Evolutionary conservation across 1,140 invertebrate species (phyloP).

Genomic region (Prorops nasuta): DNA sequence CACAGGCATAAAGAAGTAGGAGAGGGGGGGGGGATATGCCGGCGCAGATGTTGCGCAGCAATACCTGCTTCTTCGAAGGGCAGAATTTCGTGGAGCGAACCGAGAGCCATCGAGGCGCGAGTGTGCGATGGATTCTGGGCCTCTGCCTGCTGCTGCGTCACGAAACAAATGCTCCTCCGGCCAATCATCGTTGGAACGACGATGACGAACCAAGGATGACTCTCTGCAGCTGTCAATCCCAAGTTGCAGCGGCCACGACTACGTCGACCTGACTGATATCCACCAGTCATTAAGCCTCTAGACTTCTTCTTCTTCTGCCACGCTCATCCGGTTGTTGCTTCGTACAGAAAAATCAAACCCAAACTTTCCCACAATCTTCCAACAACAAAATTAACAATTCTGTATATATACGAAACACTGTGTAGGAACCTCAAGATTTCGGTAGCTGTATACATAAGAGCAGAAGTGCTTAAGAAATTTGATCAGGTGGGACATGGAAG

Average conservation of each 20-base stretch:
- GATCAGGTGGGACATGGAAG: no score
- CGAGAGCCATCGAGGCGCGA: not conserved
- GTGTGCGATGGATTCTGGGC: constrained; percentile 8
- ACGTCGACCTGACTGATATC: constrained; percentile 17
- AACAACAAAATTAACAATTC: no score
- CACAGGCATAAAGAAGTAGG: constrained; percentile 10
- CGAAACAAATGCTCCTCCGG: constrained; percentile 48
- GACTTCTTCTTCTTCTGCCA: not conserved
- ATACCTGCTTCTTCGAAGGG: no score
- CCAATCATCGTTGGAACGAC: constrained; percentile 37
- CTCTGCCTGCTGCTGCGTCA: constrained; percentile 49
- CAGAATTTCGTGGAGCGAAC: no score
- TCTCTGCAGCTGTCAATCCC: constrained; percentile 42
- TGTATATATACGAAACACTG: no score
- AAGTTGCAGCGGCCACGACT: constrained; percentile 14
- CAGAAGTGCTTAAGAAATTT: no score
- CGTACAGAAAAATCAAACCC: no score
- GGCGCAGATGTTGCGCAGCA: constrained; percentile 14
- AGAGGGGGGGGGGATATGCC: constrained; percentile 4
- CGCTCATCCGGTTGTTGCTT: no score
- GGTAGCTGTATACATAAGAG: no score
- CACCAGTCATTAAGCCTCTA: constrained; percentile 15
- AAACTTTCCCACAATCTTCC: no score
- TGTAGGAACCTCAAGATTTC: no score
- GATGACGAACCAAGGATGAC: constrained; percentile 39